Conservation (phyloP, 2,113 vertebrate species). For the Lepidothrix coronata region DNA sequence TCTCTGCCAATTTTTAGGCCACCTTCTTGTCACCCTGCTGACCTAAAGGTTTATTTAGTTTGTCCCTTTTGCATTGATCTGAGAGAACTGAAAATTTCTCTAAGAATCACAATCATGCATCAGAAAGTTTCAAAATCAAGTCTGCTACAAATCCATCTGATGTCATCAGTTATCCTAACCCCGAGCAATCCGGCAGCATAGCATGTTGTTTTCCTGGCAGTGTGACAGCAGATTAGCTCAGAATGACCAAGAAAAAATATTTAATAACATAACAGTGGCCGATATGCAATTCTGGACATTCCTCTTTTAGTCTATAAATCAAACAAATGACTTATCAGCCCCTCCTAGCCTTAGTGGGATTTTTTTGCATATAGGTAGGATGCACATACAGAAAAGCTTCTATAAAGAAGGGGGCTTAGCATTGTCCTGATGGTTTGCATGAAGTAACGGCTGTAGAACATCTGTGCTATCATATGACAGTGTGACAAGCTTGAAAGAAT, state of each 20-base stretch:
- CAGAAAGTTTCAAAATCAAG: neutral
- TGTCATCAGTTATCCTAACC: constrained; percentile 57
- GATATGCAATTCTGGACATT: neutral
- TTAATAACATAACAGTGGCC: constrained; percentile 45
- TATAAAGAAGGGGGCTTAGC: neutral
- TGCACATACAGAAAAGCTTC: neutral
- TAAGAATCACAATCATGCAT: neutral
- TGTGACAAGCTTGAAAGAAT: neutral
- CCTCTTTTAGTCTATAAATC: constrained; percentile 26
- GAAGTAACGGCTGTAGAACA: neutral
- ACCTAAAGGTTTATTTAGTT: neutral
- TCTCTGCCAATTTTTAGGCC: neutral
- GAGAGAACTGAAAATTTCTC: neutral
- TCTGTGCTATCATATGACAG: neutral
- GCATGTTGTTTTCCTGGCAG: constrained; percentile 45
- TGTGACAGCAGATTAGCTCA: constrained; percentile 44
- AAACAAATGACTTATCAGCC: constrained; percentile 9
- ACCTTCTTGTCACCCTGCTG: neutral
- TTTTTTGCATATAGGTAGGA: neutral
- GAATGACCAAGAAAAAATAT: constrained; percentile 44
- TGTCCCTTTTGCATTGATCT: neutral
- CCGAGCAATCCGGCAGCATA: neutral
- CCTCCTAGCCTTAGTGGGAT: neutral
- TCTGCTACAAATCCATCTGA: constrained; percentile 8
- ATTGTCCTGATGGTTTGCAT: neutral